Evolutionary conservation across 2,113 vertebrate species (phyloP).

Genomic region (Plecturocebus donacophilus): DNA sequence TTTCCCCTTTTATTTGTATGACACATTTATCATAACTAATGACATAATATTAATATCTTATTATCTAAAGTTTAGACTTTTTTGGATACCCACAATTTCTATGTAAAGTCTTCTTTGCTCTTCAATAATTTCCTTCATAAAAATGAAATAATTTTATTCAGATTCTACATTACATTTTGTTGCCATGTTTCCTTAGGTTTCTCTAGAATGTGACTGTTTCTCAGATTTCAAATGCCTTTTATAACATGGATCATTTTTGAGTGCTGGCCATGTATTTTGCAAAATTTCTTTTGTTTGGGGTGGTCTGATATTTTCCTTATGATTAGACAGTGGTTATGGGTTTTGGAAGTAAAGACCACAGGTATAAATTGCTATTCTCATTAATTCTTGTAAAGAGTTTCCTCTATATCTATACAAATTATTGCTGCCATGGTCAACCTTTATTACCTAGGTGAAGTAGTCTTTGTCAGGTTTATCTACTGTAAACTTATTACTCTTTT

Average conservation of each 20-base stretch:
- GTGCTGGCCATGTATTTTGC: neutral
- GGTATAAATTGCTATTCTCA: neutral
- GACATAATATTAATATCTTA: neutral
- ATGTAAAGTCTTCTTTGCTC: neutral
- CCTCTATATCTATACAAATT: neutral
- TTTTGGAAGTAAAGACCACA: neutral
- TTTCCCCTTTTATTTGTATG: neutral
- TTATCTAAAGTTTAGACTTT: neutral
- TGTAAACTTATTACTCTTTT: neutral
- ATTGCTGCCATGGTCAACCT: neutral
- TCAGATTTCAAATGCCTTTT: neutral
- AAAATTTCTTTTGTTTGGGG: neutral
- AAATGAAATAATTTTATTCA: neutral
- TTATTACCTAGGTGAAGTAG: neutral
- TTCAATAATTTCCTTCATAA: neutral
- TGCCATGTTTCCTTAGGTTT: neutral
- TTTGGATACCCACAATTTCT: neutral
- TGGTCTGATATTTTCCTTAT: neutral
- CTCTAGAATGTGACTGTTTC: neutral
- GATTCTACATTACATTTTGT: neutral
- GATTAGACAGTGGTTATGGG: neutral
- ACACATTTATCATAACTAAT: neutral
- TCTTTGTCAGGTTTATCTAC: neutral
- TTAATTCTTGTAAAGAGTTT: neutral
- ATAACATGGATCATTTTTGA: neutral